phyloP scores from a whole-genome alignment of 2,888 invertebrate genomes.

The Resseliella maxima region DNA sequence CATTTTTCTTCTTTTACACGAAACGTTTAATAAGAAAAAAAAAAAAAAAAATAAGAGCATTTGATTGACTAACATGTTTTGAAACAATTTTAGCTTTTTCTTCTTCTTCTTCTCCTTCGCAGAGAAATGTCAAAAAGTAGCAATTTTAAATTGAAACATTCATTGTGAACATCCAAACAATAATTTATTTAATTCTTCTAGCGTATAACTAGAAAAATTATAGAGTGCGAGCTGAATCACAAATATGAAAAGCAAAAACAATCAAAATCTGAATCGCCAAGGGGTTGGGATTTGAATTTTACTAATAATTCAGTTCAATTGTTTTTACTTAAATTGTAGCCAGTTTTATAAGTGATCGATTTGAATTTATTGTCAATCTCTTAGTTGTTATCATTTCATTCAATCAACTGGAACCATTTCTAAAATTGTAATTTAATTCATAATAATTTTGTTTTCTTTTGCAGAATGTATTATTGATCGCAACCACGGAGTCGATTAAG shows the following conservation, averaged over 20 bases:
- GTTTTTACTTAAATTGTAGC: too few species aligned
- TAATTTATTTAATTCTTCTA: constrained; percentile 41
- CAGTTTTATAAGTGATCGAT: too few species aligned
- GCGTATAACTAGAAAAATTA: constrained; percentile 33
- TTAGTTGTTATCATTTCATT: not conserved
- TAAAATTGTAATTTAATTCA: constrained; percentile 21
- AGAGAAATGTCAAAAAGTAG: constrained; percentile 5
- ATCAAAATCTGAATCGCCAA: too few species aligned
- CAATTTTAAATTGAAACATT: constrained; percentile 27
- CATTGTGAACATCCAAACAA: constrained; percentile 7
- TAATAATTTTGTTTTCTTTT: not conserved
- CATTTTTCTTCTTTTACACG: not conserved
- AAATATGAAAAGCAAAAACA: not conserved
- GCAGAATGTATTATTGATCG: constrained; percentile 60
- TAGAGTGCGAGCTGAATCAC: not conserved
- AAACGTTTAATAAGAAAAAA: constrained; percentile 15
- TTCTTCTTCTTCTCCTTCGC: too few species aligned
- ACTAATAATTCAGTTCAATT: not conserved
- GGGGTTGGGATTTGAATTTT: too few species aligned
- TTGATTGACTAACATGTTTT: not conserved
- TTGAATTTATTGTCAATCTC: too few species aligned
- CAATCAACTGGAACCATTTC: constrained; percentile 9
- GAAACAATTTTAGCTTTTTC: too few species aligned
- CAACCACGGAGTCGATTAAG: constrained; percentile 62
- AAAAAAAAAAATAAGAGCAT: constrained; percentile 24